phyloP scores from a whole-genome alignment of 2,113 vertebrate species.

The Trogon surrucura region DNA sequence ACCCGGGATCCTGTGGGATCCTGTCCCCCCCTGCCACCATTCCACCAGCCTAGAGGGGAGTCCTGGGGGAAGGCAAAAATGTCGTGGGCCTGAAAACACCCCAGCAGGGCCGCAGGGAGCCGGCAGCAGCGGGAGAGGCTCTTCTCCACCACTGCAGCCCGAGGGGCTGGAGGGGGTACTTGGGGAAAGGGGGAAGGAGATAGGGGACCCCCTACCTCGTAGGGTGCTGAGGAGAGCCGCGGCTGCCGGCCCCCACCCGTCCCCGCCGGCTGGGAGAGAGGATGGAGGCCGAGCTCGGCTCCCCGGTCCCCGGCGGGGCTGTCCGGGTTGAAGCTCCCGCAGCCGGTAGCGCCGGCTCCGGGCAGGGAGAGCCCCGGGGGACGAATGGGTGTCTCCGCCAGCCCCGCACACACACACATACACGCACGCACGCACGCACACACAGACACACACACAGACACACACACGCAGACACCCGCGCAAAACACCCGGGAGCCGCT shows the following conservation, averaged over 20 bases:
- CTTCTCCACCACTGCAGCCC: background rate
- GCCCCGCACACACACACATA: background rate
- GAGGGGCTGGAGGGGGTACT: background rate
- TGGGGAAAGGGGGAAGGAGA: background rate
- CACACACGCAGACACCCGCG: background rate
- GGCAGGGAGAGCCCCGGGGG: background rate
- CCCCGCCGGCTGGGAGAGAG: background rate
- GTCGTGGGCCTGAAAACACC: background rate
- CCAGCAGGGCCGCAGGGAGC: slow-evolving; percentile 5
- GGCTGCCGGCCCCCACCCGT: background rate
- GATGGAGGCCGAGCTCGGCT: background rate
- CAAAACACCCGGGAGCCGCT: background rate
- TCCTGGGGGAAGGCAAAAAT: background rate
- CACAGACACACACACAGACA: background rate
- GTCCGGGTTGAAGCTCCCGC: background rate
- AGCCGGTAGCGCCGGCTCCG: background rate
- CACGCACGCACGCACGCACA: no score
- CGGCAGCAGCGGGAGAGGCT: background rate
- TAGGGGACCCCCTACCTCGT: background rate
- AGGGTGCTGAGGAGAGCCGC: background rate
- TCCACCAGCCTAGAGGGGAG: background rate
- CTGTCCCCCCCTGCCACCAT: background rate
- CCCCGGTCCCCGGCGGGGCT: background rate
- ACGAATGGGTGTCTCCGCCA: background rate
- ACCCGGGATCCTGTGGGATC: no score